Conservation (phyloP, 2,797 vertebrate species). For the Enteromius thamalakanensis region DNA sequence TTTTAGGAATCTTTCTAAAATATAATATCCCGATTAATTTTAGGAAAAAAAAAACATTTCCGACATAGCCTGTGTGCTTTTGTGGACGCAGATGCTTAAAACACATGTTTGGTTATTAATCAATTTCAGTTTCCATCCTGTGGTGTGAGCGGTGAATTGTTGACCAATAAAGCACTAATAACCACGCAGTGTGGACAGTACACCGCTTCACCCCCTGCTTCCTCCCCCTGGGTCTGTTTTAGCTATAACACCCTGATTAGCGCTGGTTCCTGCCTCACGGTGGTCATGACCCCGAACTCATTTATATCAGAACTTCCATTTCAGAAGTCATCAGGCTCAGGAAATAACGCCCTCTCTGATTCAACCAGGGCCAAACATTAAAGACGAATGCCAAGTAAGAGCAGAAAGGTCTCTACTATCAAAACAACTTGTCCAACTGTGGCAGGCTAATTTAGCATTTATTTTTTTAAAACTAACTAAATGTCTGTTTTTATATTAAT, state of each 20-base stretch:
- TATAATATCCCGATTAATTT: not conserved
- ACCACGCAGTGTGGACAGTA: conserved; percentile 29
- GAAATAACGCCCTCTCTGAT: conserved; percentile 77
- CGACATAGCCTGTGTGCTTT: not conserved
- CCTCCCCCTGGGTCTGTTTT: conserved; percentile 61
- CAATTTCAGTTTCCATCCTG: conserved; percentile 11
- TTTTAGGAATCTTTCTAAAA: not conserved
- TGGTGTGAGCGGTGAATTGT: conserved; percentile 37
- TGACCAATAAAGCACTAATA: conserved; percentile 44
- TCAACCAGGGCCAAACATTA: conserved; percentile 66
- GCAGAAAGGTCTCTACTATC: conserved; percentile 62
- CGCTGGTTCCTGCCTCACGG: conserved; percentile 64
- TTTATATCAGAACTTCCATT: conserved; percentile 71
- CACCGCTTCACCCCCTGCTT: conserved; percentile 52
- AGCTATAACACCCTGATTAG: conserved; percentile 65
- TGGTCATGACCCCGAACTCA: conserved; percentile 71
- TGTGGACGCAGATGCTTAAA: not conserved
- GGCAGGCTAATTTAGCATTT: not conserved
- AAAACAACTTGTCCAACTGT: conserved; percentile 61
- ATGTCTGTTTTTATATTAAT: not conserved
- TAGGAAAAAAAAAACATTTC: no score
- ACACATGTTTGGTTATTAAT: conserved; percentile 22
- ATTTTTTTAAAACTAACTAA: not conserved
- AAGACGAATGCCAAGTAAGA: conserved; percentile 54
- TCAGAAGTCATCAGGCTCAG: conserved; percentile 74